These are phyloP conservation scores for Tragopan temminckii DNA, from an alignment of 2,797 vertebrate genomes.

Conservation along the genomic window DNA sequence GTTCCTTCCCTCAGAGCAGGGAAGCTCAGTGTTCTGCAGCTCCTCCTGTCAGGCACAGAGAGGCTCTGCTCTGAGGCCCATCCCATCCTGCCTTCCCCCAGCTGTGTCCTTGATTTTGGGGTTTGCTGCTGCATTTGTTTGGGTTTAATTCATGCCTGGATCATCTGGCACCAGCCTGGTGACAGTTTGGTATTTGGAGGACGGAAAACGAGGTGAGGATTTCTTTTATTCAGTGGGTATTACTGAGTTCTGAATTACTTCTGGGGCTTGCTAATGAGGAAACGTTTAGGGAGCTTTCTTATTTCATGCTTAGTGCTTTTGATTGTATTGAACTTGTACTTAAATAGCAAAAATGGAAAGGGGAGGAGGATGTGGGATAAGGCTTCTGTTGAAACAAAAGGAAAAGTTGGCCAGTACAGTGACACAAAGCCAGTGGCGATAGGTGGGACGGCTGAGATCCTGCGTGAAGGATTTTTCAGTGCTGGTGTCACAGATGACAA, in stretches of 20 bases:
- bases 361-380: not conserved
- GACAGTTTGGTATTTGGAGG: accelerated
- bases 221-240: not conserved
- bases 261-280: not conserved
- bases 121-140: not conserved
- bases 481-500: accelerated
- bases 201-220: not conserved
- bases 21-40: not conserved
- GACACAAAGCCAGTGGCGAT: not conserved
- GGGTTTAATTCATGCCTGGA: accelerated
- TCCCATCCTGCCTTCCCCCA: accelerated
- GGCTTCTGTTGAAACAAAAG: too few species aligned
- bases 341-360: not conserved
- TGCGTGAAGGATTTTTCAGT: accelerated
- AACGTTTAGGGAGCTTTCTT: accelerated
- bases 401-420: accelerated
- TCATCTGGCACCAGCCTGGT: not conserved
- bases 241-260: accelerated
- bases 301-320: accelerated
- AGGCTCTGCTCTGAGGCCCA: accelerated
- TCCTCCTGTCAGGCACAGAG: accelerated
- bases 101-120: not conserved
- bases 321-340: not conserved
- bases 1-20: accelerated
- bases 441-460: accelerated